Conservation (phyloP, 2,797 vertebrate genomes). For the Brachyalestes nurse region DNA sequence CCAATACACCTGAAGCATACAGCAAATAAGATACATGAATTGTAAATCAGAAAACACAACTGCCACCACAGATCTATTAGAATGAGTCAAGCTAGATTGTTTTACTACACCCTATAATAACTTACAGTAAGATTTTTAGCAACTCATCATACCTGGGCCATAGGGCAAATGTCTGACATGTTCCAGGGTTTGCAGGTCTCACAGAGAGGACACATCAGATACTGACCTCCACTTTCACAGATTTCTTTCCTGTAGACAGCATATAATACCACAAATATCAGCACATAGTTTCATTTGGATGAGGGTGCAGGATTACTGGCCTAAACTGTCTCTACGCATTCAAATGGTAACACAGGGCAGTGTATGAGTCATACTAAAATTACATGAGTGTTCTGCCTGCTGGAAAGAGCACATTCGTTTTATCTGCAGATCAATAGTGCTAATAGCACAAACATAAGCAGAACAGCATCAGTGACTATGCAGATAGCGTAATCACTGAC, state of each 20-base stretch:
- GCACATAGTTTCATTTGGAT: background rate
- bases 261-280: constrained; percentile 16
- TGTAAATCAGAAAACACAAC: background rate
- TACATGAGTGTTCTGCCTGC: constrained; percentile 20
- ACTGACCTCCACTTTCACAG: constrained; percentile 73
- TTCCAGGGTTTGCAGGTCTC: constrained; percentile 81
- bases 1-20: background rate
- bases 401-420: constrained; percentile 23
- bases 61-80: too few relatives aligned
- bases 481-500: constrained; percentile 24
- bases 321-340: constrained; percentile 15
- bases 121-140: background rate
- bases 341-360: background rate
- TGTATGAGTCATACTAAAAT: background rate
- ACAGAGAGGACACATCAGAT: constrained; percentile 83
- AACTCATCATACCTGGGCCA: constrained; percentile 79
- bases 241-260: constrained; percentile 77
- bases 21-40: background rate
- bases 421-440: constrained; percentile 49
- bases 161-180: constrained; percentile 84
- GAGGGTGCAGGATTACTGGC: background rate
- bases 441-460: constrained; percentile 44
- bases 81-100: too few relatives aligned
- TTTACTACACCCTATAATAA: background rate
- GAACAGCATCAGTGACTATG: constrained; percentile 34